phyloP scores from a whole-genome alignment of 2,797 vertebrate species.

The Psittacula echo region DNA sequence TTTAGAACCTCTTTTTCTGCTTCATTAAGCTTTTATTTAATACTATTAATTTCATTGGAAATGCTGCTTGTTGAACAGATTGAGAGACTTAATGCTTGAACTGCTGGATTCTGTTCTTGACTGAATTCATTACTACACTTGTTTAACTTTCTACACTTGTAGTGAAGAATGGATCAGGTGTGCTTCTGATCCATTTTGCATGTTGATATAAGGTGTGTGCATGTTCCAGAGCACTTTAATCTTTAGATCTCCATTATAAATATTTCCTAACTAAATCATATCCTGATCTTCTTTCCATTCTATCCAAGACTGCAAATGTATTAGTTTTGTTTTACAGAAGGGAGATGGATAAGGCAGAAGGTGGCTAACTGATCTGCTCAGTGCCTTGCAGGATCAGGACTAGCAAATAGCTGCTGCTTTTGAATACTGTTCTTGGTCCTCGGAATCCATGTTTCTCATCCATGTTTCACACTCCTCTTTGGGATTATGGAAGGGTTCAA shows the following conservation, averaged over 20 bases:
- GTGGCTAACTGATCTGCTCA: neutral
- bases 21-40: neutral
- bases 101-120: neutral
- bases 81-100: neutral
- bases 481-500: neutral
- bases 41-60: neutral
- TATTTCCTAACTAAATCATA: neutral
- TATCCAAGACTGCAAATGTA: neutral
- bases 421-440: neutral
- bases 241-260: neutral
- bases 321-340: neutral
- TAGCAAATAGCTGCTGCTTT: neutral
- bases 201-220: fast-evolving
- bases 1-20: neutral
- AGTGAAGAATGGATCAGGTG: neutral
- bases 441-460: neutral
- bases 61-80: neutral
- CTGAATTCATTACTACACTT: neutral
- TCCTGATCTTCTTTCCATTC: neutral
- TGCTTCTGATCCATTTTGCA: neutral
- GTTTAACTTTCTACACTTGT: neutral
- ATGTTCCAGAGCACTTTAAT: neutral
- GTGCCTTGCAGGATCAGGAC: neutral
- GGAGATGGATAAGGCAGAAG: neutral
- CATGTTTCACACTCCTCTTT: neutral